phyloP scores from a whole-genome alignment of 2,113 vertebrate species.

The Brachirus orientalis region DNA sequence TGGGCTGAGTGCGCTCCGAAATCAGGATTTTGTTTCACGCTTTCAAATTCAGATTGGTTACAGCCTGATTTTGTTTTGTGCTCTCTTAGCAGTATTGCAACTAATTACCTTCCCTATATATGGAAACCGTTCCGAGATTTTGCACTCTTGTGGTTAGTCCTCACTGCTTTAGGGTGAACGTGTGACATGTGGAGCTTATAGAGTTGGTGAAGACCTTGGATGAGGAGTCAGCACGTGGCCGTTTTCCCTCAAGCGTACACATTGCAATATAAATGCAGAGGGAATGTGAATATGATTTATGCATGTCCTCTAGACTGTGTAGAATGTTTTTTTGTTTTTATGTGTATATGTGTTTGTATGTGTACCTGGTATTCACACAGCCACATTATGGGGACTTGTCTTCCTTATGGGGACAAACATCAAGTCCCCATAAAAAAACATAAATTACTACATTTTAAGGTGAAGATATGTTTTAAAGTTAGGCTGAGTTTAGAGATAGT shows the following conservation, averaged over 20 bases:
- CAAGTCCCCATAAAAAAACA: no score
- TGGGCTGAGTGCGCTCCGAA: neutral
- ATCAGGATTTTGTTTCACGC: conserved; percentile 12
- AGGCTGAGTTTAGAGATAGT: no score
- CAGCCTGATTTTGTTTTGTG: conserved; percentile 3
- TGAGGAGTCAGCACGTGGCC: conserved; percentile 12
- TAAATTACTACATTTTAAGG: no score
- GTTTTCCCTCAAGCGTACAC: conserved; percentile 27
- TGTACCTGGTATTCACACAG: no score
- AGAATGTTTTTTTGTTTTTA: conserved; percentile 10
- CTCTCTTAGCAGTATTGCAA: neutral
- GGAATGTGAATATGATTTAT: conserved; percentile 40
- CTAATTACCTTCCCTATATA: conserved; percentile 12
- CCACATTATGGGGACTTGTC: no score
- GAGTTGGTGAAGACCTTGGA: neutral
- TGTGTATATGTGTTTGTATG: conserved; percentile 14
- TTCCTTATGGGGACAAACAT: no score
- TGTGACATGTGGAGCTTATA: neutral
- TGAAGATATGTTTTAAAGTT: no score
- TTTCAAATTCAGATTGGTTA: conserved; percentile 15
- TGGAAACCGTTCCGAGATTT: neutral
- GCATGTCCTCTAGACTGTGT: conserved; percentile 19
- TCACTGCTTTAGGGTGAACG: neutral
- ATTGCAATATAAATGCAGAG: conserved; percentile 14
- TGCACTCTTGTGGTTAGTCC: no score